Evolutionary conservation across 2,797 vertebrate genomes (phyloP).

Genomic region (Prunella strophiata): DNA sequence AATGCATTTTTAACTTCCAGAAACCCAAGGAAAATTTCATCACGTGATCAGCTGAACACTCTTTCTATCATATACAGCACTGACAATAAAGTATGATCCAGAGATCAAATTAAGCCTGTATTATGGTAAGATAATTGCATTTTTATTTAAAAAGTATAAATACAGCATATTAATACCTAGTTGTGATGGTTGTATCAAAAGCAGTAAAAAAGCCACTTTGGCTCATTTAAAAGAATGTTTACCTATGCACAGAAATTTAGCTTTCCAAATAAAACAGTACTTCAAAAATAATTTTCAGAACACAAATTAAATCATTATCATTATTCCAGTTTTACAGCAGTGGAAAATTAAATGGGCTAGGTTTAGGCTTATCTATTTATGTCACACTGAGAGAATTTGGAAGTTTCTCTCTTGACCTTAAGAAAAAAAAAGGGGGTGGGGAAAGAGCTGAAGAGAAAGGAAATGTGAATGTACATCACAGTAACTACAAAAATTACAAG

Average conservation of each 20-base stretch:
- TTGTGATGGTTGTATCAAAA: not conserved
- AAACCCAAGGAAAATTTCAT: not conserved
- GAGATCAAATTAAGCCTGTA: not conserved
- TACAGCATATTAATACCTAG: not conserved
- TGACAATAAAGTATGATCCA: not conserved
- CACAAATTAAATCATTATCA: not conserved
- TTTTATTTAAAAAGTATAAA: not conserved
- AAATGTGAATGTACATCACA: not conserved
- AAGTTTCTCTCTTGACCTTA: not conserved
- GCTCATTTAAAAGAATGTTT: not conserved
- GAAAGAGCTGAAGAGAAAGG: not conserved
- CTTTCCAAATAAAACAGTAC: not conserved
- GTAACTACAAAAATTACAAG: not conserved
- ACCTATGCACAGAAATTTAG: not conserved
- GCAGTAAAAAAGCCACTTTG: not conserved
- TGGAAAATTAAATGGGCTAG: not conserved
- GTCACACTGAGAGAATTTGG: not conserved
- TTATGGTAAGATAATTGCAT: not conserved
- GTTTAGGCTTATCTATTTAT: not conserved
- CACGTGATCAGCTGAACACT: not conserved
- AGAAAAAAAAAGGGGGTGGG: rapidly evolving
- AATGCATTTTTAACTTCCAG: not conserved
- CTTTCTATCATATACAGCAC: not conserved
- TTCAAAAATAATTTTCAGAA: not conserved
- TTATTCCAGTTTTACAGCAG: not conserved